These are phyloP conservation scores for Cyphomyrus discorhynchus DNA, from an alignment of 2,113 vertebrate genomes.

Conservation along the genomic window DNA sequence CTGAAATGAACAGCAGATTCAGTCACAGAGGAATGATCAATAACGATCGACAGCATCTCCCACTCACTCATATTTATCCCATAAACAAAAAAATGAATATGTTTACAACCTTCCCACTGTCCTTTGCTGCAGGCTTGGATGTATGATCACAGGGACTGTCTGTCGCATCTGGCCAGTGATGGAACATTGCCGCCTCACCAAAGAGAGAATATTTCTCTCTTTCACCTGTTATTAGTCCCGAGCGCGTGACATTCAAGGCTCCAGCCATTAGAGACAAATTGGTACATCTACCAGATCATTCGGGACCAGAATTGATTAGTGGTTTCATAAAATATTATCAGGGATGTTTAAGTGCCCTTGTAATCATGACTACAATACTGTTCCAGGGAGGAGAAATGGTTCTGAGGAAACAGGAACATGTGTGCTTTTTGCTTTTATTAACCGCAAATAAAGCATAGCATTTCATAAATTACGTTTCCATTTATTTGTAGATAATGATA, in stretches of 20 bases:
- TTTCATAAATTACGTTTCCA: background rate
- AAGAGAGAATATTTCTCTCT: background rate
- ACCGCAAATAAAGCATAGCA: background rate
- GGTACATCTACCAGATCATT: background rate
- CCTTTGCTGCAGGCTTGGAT: background rate
- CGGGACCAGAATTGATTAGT: conserved; percentile 5
- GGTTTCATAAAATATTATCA: conserved; percentile 3
- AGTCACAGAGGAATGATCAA: background rate
- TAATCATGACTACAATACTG: conserved; percentile 2
- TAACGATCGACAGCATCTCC: background rate
- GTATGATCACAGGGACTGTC: background rate
- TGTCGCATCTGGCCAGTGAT: background rate
- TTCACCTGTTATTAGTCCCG: background rate
- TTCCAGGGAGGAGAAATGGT: background rate
- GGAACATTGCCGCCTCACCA: background rate
- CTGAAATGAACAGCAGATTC: background rate
- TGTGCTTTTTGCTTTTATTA: background rate
- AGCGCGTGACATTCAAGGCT: background rate
- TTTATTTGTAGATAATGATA: background rate
- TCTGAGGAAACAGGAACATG: background rate
- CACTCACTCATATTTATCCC: background rate
- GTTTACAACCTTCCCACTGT: background rate
- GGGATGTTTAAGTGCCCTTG: background rate
- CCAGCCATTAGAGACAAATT: conserved; percentile 4
- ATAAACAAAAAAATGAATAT: background rate